phyloP scores from a whole-genome alignment of 2,113 vertebrate genomes.

The Myrmophylax atrothorax region DNA sequence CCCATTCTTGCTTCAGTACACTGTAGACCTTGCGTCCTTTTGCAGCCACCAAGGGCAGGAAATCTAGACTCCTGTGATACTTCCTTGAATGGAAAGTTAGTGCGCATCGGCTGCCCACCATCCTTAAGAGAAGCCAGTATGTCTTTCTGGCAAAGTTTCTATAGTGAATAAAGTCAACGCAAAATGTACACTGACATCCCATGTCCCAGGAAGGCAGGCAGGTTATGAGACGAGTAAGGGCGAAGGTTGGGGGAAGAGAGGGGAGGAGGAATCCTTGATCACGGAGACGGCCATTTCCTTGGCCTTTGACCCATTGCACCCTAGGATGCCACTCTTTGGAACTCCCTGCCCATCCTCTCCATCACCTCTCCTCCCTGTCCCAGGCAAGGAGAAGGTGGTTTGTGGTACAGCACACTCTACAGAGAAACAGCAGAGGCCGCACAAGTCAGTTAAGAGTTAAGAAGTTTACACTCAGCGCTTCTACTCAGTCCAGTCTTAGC shows the following conservation, averaged over 20 bases:
- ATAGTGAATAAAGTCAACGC: slow-evolving; percentile 51
- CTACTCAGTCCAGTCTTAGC: slow-evolving; percentile 70
- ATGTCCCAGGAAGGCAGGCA: slow-evolving; percentile 64
- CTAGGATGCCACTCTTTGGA: slow-evolving; percentile 67
- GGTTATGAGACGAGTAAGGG: slow-evolving; percentile 56
- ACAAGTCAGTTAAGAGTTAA: slow-evolving; percentile 68
- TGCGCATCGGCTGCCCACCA: slow-evolving; percentile 60
- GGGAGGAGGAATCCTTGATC: slow-evolving; percentile 66
- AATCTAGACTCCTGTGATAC: slow-evolving; percentile 66
- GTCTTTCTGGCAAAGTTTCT: slow-evolving; percentile 49
- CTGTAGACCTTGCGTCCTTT: slow-evolving; percentile 55
- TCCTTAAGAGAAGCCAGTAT: slow-evolving; percentile 37
- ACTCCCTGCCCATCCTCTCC: slow-evolving; percentile 65
- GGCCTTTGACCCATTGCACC: slow-evolving; percentile 72
- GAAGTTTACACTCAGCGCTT: slow-evolving; percentile 68
- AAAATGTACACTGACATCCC: slow-evolving; percentile 66
- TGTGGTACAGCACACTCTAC: slow-evolving; percentile 66
- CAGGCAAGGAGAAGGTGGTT: slow-evolving; percentile 54
- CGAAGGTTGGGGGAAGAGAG: slow-evolving; percentile 51
- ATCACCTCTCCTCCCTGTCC: slow-evolving; percentile 47
- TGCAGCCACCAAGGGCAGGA: slow-evolving; percentile 64
- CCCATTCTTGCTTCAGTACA: slow-evolving; percentile 67
- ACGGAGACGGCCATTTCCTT: slow-evolving; percentile 45
- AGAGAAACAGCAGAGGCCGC: slow-evolving; percentile 64
- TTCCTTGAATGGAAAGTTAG: slow-evolving; percentile 54